phyloP scores from a whole-genome alignment of 2,888 invertebrate species.

The Suillia variegata region DNA sequence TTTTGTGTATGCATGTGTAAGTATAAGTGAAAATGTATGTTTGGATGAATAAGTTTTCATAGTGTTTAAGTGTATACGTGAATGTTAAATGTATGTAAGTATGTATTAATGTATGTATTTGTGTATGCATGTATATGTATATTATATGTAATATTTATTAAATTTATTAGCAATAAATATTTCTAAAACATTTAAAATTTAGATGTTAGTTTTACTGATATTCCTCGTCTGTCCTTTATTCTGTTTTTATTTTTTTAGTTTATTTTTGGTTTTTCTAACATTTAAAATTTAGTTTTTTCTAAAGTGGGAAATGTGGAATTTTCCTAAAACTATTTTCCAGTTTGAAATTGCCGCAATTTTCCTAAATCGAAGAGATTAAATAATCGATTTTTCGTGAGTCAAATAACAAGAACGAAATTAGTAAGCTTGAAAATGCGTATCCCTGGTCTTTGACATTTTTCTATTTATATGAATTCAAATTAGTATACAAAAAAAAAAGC shows the following conservation, averaged over 20 bases:
- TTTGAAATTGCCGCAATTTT: not conserved
- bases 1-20: conserved; percentile 4
- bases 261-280: conserved; percentile 17
- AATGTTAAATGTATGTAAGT: conserved; percentile 17
- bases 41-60: not conserved
- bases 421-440: no score
- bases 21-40: conserved; percentile 4
- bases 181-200: conserved; percentile 48
- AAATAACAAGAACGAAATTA: no score
- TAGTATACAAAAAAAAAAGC: no score
- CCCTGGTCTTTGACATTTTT: no score
- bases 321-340: conserved; percentile 4
- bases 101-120: conserved; percentile 18
- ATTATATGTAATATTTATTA: conserved; percentile 13
- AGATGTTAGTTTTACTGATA: not conserved
- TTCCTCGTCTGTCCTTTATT: not conserved
- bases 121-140: conserved; percentile 11
- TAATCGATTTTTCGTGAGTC: no score
- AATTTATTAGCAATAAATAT: conserved; percentile 17
- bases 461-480: no score
- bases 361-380: not conserved
- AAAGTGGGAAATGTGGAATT: not conserved
- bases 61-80: conserved; percentile 2
- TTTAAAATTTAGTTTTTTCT: not conserved
- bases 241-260: conserved; percentile 35